These are phyloP conservation scores for Ceyx cyanopectus DNA, from an alignment of 2,113 vertebrate species.

Conservation along the genomic window DNA sequence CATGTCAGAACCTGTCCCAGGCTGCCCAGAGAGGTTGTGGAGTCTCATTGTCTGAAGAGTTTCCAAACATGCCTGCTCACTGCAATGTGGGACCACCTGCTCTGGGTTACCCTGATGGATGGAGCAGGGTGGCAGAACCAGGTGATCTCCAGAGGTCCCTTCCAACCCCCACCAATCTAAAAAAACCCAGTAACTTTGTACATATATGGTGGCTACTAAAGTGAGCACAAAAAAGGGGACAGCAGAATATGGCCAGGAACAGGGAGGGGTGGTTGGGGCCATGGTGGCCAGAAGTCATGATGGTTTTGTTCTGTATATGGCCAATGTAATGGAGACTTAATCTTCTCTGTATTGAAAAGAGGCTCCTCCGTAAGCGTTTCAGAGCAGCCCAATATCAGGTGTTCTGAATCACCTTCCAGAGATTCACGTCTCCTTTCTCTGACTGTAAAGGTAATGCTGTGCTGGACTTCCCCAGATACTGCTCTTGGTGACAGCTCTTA, in stretches of 20 bases:
- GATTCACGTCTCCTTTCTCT: not conserved
- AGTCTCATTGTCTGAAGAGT: too few species aligned
- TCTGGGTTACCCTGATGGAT: not conserved
- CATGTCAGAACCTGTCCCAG: too few species aligned
- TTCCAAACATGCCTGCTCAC: not conserved
- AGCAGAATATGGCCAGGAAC: not conserved
- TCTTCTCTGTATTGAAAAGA: not conserved
- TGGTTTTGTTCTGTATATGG: rapidly evolving
- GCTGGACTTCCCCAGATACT: not conserved
- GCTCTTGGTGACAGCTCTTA: not conserved
- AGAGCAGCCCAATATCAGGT: not conserved
- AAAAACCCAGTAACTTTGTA: not conserved
- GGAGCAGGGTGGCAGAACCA: not conserved
- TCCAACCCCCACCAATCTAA: not conserved
- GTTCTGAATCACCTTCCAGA: not conserved
- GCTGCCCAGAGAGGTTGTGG: too few species aligned
- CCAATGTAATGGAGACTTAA: not conserved
- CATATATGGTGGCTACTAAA: rapidly evolving
- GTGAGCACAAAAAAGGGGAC: not conserved
- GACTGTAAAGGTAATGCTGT: not conserved
- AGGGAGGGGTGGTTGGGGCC: not conserved
- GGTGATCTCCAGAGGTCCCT: not conserved
- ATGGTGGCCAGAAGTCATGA: rapidly evolving
- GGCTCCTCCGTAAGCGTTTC: not conserved
- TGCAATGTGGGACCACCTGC: not conserved